Percentiles rank a stretch among this genome's conserved stretches.
Evolutionary conservation across 2,113 vertebrate species (phyloP).

Genomic region (Apteryx owenii): DNA sequence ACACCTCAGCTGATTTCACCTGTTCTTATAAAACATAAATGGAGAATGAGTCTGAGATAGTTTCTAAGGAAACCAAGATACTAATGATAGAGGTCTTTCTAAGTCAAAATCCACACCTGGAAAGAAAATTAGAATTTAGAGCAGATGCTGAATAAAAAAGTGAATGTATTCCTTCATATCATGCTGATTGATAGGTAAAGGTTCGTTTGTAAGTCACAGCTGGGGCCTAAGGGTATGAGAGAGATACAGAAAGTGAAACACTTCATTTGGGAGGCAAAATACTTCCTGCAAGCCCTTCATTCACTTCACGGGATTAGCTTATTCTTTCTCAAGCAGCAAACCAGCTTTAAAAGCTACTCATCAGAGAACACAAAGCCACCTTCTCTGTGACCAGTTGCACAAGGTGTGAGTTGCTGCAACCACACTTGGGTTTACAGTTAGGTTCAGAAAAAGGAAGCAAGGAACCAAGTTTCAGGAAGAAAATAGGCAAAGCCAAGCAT

Average conservation of each 20-base stretch:
- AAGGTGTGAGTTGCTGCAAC: neutral
- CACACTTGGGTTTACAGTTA: neutral
- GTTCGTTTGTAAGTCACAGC: neutral
- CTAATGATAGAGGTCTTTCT: neutral
- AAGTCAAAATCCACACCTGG: neutral
- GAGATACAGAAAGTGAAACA: neutral
- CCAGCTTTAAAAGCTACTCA: neutral
- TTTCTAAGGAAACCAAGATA: constrained; percentile 18
- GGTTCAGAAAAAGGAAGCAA: neutral
- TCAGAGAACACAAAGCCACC: neutral
- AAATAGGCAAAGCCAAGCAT: neutral
- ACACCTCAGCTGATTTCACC: neutral
- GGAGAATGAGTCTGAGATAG: neutral
- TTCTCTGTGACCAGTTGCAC: neutral
- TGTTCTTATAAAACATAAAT: neutral
- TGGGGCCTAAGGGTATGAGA: neutral
- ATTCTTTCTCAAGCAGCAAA: neutral
- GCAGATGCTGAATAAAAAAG: neutral
- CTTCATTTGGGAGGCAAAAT: neutral
- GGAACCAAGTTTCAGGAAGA: neutral
- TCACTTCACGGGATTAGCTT: neutral
- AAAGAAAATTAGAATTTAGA: neutral
- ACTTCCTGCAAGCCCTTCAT: neutral
- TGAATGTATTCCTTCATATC: neutral
- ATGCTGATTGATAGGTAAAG: neutral